These are phyloP conservation scores for Typhlomys cinereus DNA, from an alignment of 2,113 vertebrate species.

Conservation along the genomic window DNA sequence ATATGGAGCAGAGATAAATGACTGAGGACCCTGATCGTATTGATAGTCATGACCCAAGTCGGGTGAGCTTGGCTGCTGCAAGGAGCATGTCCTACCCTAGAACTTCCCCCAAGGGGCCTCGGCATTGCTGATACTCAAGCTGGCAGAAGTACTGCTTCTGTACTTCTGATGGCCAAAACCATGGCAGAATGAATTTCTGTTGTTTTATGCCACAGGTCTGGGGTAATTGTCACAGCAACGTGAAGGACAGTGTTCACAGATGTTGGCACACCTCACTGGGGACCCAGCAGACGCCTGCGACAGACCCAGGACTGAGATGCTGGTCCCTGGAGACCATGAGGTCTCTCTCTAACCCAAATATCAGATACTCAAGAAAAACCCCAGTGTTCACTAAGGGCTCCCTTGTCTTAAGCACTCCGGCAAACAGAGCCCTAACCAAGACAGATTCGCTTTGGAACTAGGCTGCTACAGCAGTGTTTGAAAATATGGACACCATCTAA, in stretches of 20 bases:
- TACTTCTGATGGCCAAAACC: not conserved
- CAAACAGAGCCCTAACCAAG: not conserved
- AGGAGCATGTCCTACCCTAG: not conserved
- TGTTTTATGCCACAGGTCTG: not conserved
- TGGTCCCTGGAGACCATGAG: not conserved
- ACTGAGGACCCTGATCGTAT: not conserved
- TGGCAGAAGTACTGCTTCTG: not conserved
- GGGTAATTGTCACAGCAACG: not conserved
- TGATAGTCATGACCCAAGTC: not conserved
- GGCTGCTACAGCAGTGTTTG: not conserved
- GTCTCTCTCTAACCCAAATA: not conserved
- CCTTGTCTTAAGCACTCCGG: not conserved
- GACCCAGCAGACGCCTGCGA: not conserved
- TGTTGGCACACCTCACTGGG: accelerated
- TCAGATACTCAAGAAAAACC: not conserved
- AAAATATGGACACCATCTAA: not conserved
- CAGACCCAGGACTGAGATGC: not conserved
- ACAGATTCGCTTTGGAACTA: not conserved
- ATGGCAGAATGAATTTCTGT: not conserved
- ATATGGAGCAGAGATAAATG: not conserved
- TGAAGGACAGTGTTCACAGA: not conserved
- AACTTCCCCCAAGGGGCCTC: not conserved
- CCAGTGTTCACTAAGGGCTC: not conserved
- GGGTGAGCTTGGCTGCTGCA: not conserved
- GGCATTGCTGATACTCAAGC: not conserved